Conservation (phyloP, 2,888 invertebrate species). For the Carterocephalus palaemon region DNA sequence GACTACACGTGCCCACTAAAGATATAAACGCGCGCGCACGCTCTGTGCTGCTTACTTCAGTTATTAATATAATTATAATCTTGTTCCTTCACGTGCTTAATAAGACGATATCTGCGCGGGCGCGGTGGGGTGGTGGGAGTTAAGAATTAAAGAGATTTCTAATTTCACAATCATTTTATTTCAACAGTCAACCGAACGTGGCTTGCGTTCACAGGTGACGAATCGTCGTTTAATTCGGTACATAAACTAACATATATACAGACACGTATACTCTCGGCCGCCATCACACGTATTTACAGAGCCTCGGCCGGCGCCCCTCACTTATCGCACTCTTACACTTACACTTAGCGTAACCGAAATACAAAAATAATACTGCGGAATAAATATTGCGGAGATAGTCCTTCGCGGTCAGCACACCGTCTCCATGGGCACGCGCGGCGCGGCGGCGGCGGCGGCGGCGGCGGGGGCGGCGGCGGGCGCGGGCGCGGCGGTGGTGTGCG, state of each 20-base stretch:
- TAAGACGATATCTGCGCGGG: too few relatives aligned
- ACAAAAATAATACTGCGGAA: constrained; percentile 72
- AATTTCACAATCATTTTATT: constrained; percentile 47
- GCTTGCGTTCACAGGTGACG: constrained; percentile 37
- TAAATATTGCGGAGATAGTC: constrained; percentile 50
- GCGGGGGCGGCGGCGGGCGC: constrained; percentile 81
- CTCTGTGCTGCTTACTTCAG: not conserved
- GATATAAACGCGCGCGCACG: constrained; percentile 52
- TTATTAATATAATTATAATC: too few relatives aligned
- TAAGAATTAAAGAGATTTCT: constrained; percentile 2
- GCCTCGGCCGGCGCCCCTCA: constrained; percentile 27
- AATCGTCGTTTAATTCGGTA: constrained; percentile 34
- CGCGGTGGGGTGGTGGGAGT: not conserved
- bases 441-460: constrained; percentile 68
- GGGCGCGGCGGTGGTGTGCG: constrained; percentile 85
- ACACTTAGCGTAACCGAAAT: constrained; percentile 55
- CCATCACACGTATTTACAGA: constrained; percentile 35
- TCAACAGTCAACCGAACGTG: constrained; percentile 61
- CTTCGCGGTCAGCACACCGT: constrained; percentile 77
- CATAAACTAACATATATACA: constrained; percentile 38
- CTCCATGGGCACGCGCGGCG: constrained; percentile 79
- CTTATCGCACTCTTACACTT: constrained; percentile 29
- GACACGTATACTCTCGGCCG: constrained; percentile 34
- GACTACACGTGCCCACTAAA: constrained; percentile 37
- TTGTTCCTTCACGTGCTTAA: too few relatives aligned